Conservation (phyloP, 2,888 invertebrate species). For the Odontothrips loti region DNA sequence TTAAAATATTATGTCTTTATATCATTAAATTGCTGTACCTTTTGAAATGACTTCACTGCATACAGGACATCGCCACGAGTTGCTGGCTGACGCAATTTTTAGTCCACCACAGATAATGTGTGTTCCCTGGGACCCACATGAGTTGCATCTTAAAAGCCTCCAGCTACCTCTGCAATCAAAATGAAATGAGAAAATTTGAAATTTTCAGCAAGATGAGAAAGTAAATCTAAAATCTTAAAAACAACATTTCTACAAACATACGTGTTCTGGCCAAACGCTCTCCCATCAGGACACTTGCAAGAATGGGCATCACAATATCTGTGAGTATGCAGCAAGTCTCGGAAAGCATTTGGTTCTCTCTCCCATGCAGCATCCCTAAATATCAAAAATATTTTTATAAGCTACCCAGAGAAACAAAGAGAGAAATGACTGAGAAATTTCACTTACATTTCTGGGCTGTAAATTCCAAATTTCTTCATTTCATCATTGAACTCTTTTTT, state of each 20-base stretch:
- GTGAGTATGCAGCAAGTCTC: constrained; percentile 63
- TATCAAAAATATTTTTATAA: constrained; percentile 32
- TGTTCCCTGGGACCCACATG: constrained; percentile 55
- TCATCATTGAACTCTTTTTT: constrained; percentile 58
- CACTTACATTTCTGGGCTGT: constrained; percentile 69
- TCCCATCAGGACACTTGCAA: constrained; percentile 60
- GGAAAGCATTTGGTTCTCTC: constrained; percentile 66
- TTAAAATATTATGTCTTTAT: background rate
- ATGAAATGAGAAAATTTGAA: constrained; percentile 34
- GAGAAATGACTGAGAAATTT: constrained; percentile 32
- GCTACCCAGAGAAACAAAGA: background rate
- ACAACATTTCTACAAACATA: constrained; percentile 40
- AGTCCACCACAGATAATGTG: constrained; percentile 52
- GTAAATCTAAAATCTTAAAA: background rate
- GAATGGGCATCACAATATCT: constrained; percentile 55
- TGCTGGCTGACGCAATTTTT: constrained; percentile 43
- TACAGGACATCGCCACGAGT: background rate
- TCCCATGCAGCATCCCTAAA: constrained; percentile 82
- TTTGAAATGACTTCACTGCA: background rate
- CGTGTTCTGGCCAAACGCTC: constrained; percentile 47
- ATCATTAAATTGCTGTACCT: background rate
- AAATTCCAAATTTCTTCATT: constrained; percentile 65
- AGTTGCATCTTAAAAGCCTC: constrained; percentile 53
- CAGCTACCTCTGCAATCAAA: constrained; percentile 46
- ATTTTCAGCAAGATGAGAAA: constrained; percentile 16